Conservation (phyloP, 1,140 invertebrate genomes). For the Neomicropteryx cornuta region DNA sequence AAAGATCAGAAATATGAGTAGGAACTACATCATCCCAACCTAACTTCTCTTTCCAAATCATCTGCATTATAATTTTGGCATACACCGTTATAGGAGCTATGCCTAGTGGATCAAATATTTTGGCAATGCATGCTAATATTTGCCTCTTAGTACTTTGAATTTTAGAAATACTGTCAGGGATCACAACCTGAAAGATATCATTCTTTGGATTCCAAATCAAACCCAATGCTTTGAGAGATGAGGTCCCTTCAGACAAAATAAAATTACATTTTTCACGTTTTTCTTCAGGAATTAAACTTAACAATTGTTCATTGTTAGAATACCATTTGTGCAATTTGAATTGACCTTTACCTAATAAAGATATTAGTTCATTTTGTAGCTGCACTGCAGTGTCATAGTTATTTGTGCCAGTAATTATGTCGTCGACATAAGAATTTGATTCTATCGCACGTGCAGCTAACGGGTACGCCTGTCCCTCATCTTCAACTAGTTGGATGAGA, state of each 20-base stretch:
- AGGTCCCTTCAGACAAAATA: background rate
- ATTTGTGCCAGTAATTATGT: conserved; percentile 22
- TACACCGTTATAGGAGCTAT: conserved; percentile 12
- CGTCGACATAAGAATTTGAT: conserved; percentile 31
- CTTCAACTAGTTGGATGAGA: conserved; percentile 10
- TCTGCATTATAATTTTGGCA: conserved; percentile 19
- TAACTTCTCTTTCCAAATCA: conserved; percentile 14
- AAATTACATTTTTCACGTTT: background rate
- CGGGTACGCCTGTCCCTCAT: conserved; percentile 11
- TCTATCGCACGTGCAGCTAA: conserved; percentile 9
- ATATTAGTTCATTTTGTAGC: conserved; percentile 15
- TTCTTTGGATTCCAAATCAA: conserved; percentile 10
- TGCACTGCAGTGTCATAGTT: conserved; percentile 8
- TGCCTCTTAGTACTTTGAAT: conserved; percentile 15
- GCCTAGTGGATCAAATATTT: conserved; percentile 26
- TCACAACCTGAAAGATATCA: conserved; percentile 9
- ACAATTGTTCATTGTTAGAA: conserved; percentile 10
- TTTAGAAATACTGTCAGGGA: background rate
- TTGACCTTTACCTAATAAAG: conserved; percentile 5
- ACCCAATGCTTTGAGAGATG: conserved; percentile 11
- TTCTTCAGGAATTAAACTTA: conserved; percentile 7
- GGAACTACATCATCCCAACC: conserved; percentile 17
- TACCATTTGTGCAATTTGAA: conserved; percentile 16
- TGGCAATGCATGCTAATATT: conserved; percentile 16
- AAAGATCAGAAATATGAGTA: conserved; percentile 2